These are phyloP conservation scores for Silvanus unidentatus DNA, from an alignment of 2,888 invertebrate genomes.

Conservation along the genomic window DNA sequence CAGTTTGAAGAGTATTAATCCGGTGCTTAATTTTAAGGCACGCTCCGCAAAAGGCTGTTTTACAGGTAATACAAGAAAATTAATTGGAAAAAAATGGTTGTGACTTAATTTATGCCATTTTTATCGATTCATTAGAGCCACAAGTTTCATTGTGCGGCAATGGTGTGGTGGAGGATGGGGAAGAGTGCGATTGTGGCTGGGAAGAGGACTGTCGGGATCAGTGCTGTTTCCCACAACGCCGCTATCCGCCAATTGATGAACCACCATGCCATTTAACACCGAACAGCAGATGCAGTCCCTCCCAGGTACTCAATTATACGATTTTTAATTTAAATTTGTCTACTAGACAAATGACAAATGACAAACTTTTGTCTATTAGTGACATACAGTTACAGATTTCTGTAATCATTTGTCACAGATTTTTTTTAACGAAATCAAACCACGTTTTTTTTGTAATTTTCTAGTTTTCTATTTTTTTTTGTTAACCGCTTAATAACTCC, in stretches of 20 bases:
- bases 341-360: too few relatives aligned
- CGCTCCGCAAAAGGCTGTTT: conserved; percentile 88
- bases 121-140: conserved; percentile 58
- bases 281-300: conserved; percentile 71
- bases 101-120: neutral
- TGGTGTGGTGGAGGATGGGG: conserved; percentile 93
- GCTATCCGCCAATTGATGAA: conserved; percentile 69
- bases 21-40: conserved; percentile 87
- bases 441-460: too few relatives aligned
- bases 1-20: conserved; percentile 86
- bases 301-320: conserved; percentile 66
- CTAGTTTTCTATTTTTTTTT: too few relatives aligned
- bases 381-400: too few relatives aligned
- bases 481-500: too few relatives aligned
- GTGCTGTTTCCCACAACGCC: conserved; percentile 88
- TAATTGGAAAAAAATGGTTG: too few relatives aligned
- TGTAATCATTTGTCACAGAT: too few relatives aligned
- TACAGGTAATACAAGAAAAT: conserved; percentile 56
- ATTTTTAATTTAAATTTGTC: too few relatives aligned
- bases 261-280: conserved; percentile 84
- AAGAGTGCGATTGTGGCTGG: conserved; percentile 99
- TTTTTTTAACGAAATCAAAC: too few relatives aligned
- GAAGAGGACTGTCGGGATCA: conserved; percentile 90
- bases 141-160: conserved; percentile 96
- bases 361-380: too few relatives aligned